phyloP scores from a whole-genome alignment of 1,140 invertebrate genomes.

The Lordiphosa mommai region DNA sequence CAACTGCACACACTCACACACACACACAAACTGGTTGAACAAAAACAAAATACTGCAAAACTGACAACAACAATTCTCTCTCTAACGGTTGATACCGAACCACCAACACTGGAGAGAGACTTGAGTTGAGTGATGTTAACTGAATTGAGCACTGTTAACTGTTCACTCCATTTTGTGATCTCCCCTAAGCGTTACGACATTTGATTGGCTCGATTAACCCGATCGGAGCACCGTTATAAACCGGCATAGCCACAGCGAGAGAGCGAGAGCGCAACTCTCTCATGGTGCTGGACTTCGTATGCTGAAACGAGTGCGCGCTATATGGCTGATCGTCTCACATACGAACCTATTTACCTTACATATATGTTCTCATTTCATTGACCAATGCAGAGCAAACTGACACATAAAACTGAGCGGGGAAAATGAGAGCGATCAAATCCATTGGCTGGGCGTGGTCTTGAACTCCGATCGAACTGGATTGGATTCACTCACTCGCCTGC shows the following conservation, averaged over 20 bases:
- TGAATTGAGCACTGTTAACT: slow-evolving; percentile 17
- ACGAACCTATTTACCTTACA: slow-evolving; percentile 50
- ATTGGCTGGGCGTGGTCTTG: slow-evolving; percentile 4
- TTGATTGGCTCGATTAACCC: slow-evolving; percentile 79
- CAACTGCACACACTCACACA: slow-evolving; percentile 47
- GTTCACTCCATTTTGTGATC: slow-evolving; percentile 60
- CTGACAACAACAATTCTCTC: slow-evolving; percentile 48
- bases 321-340: slow-evolving; percentile 36
- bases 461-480: slow-evolving; percentile 5
- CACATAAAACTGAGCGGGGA: slow-evolving; percentile 20
- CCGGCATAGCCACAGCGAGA: slow-evolving; percentile 42
- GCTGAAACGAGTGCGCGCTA: slow-evolving; percentile 52
- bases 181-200: slow-evolving; percentile 56
- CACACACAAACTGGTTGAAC: slow-evolving; percentile 71
- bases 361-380: slow-evolving; percentile 71
- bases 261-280: slow-evolving; percentile 1
- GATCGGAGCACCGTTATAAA: slow-evolving; percentile 78
- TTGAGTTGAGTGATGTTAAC: slow-evolving; percentile 55
- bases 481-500: not conserved
- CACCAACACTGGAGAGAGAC: not conserved
- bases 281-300: slow-evolving; percentile 16
- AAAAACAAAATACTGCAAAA: slow-evolving; percentile 52
- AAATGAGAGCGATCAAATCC: slow-evolving; percentile 42
- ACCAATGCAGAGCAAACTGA: slow-evolving; percentile 75
- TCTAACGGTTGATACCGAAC: slow-evolving; percentile 63